A percentile compares a stretch with the other conserved stretches of the same genome.
phyloP scores from a whole-genome alignment of 2,797 vertebrate genomes.

The Notolepis coatsorum region DNA sequence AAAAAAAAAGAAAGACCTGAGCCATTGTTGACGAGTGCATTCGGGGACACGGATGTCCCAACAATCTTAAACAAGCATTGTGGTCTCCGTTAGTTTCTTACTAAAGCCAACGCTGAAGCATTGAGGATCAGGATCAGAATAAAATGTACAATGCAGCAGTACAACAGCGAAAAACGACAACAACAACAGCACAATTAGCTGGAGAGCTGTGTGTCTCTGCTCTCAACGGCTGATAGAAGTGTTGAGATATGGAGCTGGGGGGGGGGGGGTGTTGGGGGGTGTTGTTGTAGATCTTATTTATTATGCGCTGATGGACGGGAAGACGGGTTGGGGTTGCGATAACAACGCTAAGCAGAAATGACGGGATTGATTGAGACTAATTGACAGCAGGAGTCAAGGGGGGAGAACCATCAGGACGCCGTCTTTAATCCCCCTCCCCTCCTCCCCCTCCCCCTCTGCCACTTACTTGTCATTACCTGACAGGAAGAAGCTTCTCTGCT shows the following conservation, averaged over 20 bases:
- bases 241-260: conserved; percentile 67
- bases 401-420: conserved; percentile 39
- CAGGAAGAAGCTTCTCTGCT: conserved; percentile 63
- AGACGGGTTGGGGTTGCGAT: conserved; percentile 66
- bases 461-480: conserved; percentile 78
- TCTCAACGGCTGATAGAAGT: conserved; percentile 63
- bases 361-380: conserved; percentile 78
- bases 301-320: conserved; percentile 60
- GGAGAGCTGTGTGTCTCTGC: conserved; percentile 21
- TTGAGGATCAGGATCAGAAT: conserved; percentile 46
- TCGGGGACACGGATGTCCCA: no score
- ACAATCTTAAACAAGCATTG: conserved; percentile 45
- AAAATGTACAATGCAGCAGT: conserved; percentile 40
- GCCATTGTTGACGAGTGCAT: no score
- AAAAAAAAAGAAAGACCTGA: no score
- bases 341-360: conserved; percentile 67
- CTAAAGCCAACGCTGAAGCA: neutral
- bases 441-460: conserved; percentile 59
- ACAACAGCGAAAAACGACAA: no score
- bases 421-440: conserved; percentile 49
- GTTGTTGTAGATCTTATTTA: conserved; percentile 65
- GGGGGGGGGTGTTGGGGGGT: no score
- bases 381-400: conserved; percentile 61
- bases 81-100: conserved; percentile 36
- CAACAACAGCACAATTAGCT: conserved; percentile 77